Conservation (phyloP, 2,797 vertebrate genomes). For the Coranthus polyacanthus region DNA sequence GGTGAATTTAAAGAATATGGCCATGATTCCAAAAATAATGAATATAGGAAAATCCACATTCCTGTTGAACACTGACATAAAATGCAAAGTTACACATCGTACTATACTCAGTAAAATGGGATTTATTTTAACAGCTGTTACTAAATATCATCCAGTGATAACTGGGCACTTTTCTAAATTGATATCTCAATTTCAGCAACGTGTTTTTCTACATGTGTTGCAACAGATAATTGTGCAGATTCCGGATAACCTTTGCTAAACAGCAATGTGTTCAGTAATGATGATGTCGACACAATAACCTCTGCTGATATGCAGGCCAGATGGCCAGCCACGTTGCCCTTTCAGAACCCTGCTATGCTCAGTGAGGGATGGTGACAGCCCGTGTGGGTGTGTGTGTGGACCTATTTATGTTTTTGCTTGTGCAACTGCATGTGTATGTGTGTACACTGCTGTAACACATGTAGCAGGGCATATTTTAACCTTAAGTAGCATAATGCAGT, state of each 20-base stretch:
- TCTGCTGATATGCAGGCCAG: conserved; percentile 80
- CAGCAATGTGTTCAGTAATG: conserved; percentile 80
- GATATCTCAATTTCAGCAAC: conserved; percentile 26
- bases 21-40: not conserved
- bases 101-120: not conserved
- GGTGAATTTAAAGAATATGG: not conserved
- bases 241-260: conserved; percentile 78
- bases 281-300: conserved; percentile 83
- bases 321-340: conserved; percentile 82
- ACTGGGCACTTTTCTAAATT: conserved; percentile 13
- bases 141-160: not conserved
- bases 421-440: conserved; percentile 11
- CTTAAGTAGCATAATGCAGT: conserved; percentile 12
- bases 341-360: conserved; percentile 76
- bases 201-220: conserved; percentile 51
- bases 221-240: conserved; percentile 70
- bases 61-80: not conserved
- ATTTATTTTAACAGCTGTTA: not conserved
- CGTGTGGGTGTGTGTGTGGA: conserved; percentile 19
- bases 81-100: not conserved
- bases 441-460: conserved; percentile 18
- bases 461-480: conserved; percentile 8
- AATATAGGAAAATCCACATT: not conserved
- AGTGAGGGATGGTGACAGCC: conserved; percentile 65
- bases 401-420: conserved; percentile 5